A percentile compares a stretch with the other conserved stretches of the same genome.
These are phyloP conservation scores for Stichopus chloronotus DNA, from an alignment of 35 echinoderm and acorn worm species.

Conservation along the genomic window DNA sequence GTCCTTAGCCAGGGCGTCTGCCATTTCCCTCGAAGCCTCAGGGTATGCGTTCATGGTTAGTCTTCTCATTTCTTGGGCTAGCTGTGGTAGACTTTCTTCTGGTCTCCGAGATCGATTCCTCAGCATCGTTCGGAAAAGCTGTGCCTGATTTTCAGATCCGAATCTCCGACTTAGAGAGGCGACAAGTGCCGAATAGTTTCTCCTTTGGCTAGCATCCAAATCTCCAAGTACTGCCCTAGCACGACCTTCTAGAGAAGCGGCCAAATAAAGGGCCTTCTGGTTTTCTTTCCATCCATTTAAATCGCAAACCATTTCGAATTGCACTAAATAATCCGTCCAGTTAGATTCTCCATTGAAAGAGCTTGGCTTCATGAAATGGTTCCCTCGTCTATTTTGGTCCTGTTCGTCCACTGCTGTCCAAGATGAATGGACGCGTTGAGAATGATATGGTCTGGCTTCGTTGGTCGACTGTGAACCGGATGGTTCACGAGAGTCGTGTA, in stretches of 20 bases:
- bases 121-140: conserved; percentile 47
- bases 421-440: too few species aligned
- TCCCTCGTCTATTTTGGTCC: too few species aligned
- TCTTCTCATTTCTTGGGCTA: conserved; percentile 44
- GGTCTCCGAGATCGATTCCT: conserved; percentile 36
- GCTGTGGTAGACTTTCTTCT: not conserved
- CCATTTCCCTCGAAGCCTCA: not conserved
- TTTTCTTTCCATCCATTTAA: too few species aligned
- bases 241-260: not conserved
- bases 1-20: conserved; percentile 1
- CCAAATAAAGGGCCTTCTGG: too few species aligned
- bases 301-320: too few species aligned
- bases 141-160: conserved; percentile 51
- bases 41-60: conserved; percentile 5
- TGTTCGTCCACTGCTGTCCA: too few species aligned
- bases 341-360: too few species aligned
- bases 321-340: too few species aligned
- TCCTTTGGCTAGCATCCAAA: not conserved
- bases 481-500: too few species aligned
- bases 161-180: conserved; percentile 44
- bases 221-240: conserved; percentile 48
- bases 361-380: too few species aligned
- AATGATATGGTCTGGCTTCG: too few species aligned
- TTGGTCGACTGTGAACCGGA: too few species aligned
- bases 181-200: not conserved